These are phyloP conservation scores for Hypsopygia costalis DNA, from an alignment of 2,888 invertebrate genomes.

Conservation along the genomic window DNA sequence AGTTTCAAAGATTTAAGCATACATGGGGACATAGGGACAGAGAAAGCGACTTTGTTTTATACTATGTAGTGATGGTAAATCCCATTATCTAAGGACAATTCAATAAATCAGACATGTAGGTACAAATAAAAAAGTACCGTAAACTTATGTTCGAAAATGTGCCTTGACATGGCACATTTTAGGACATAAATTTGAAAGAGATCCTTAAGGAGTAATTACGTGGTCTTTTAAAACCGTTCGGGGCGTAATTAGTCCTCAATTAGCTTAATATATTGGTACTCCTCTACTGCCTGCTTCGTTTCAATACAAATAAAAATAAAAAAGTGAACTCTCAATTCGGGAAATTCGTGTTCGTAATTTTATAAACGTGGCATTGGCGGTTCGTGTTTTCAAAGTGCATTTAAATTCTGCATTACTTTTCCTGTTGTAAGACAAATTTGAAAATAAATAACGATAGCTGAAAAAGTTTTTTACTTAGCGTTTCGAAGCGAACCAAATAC, in stretches of 20 bases:
- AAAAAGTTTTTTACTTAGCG: slow-evolving; percentile 17
- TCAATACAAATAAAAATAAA: slow-evolving; percentile 47
- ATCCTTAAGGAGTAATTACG: slow-evolving; percentile 60
- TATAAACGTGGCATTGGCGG: slow-evolving; percentile 36
- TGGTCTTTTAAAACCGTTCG: slow-evolving; percentile 54
- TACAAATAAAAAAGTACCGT: no score
- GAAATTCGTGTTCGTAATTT: slow-evolving; percentile 33
- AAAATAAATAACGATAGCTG: slow-evolving; percentile 11
- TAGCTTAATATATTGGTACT: slow-evolving; percentile 64
- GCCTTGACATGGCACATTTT: slow-evolving; percentile 18
- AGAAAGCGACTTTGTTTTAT: no score
- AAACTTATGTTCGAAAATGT: no score
- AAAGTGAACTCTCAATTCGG: slow-evolving; percentile 38
- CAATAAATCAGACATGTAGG: no score
- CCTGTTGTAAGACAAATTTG: slow-evolving; percentile 17
- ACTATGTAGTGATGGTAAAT: no score
- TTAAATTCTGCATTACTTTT: slow-evolving; percentile 25
- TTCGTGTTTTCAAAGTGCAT: slow-evolving; percentile 29
- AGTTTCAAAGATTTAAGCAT: no score
- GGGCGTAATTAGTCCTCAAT: slow-evolving; percentile 70
- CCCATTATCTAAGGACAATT: no score
- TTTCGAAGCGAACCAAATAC: slow-evolving; percentile 11
- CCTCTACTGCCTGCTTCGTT: slow-evolving; percentile 37
- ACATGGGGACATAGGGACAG: no score
- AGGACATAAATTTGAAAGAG: slow-evolving; percentile 25